Conservation (phyloP, 2,113 vertebrate genomes). For the Cranoglanis bouderius region DNA sequence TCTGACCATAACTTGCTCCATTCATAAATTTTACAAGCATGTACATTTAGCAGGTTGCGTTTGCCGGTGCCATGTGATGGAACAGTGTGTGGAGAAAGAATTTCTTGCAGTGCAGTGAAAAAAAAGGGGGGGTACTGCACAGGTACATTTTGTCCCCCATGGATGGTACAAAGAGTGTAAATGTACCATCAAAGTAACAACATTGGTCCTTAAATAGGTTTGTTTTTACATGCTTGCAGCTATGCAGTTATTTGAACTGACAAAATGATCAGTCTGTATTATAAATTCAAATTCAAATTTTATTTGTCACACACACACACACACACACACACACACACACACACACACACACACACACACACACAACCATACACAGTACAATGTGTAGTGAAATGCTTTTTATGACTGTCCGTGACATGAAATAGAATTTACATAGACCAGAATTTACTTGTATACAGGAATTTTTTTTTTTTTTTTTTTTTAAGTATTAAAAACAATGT, state of each 20-base stretch:
- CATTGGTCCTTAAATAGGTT: background rate
- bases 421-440: too few relatives aligned
- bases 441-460: too few relatives aligned
- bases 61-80: constrained; percentile 40
- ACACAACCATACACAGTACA: too few relatives aligned
- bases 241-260: background rate
- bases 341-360: too few relatives aligned
- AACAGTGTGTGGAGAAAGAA: constrained; percentile 34
- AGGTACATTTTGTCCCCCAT: background rate
- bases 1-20: constrained; percentile 47
- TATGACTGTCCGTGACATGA: too few relatives aligned
- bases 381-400: too few relatives aligned
- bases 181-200: background rate
- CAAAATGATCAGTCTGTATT: background rate
- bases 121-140: background rate
- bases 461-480: too few relatives aligned
- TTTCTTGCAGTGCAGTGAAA: constrained; percentile 39
- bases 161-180: background rate
- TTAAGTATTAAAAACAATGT: too few relatives aligned
- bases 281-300: background rate
- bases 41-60: constrained; percentile 48
- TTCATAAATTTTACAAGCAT: constrained; percentile 57
- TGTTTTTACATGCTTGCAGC: background rate
- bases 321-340: too few relatives aligned
- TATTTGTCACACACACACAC: too few relatives aligned